Base-by-base conservation (phyloP, 2,888 invertebrate species). In the Sinodicranocentrus sp. region DNA sequence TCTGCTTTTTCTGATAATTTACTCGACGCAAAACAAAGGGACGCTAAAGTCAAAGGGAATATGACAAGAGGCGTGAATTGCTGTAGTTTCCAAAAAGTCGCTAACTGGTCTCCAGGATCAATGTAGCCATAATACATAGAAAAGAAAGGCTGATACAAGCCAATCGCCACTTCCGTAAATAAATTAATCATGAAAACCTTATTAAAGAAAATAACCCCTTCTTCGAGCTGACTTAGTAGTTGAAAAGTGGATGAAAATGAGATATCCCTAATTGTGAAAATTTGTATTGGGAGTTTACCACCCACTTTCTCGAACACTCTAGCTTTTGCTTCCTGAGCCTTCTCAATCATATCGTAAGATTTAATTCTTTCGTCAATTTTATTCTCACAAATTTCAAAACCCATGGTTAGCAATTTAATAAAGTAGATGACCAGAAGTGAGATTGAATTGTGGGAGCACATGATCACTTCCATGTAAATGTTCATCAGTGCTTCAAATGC, bases 401-500 rank as follows among this genome's bases (percentile, higher is more conserved):
- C 79, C 3, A 79, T 21, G 2, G 19, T 61, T 1, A 79, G 52
- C 0, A 79, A 25, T 43, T 63, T 79, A 0, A 79, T 61, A 6
- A 71, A 63, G n/a, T 54, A 71, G 0, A 79, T 25, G 0, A 79
- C 33, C 23, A 79, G 39, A 2, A 79, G 8, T 1, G 23, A n/a
- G 25, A 17, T 63, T 0, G 52, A 5, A 25, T 33, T 44, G 19
- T 71, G 61, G 15, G 21, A 8, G 1, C 71, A 13, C 6, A 52
- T 26, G 6, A 39, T 2, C 10, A 71, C 0, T 43, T 79, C 79
- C 52, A 79, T 28, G 63, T 79, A 71, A 21, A 79, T 26, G 33
- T 71, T 71, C 79, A 79, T 79, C 10, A 52, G 6, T 3, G 59
- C 48, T 3, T 13, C 1, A 13, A 79, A 79, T 0, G 10, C n/a